phyloP scores from a whole-genome alignment of 2,113 vertebrate species.

The Callaeas wilsoni region DNA sequence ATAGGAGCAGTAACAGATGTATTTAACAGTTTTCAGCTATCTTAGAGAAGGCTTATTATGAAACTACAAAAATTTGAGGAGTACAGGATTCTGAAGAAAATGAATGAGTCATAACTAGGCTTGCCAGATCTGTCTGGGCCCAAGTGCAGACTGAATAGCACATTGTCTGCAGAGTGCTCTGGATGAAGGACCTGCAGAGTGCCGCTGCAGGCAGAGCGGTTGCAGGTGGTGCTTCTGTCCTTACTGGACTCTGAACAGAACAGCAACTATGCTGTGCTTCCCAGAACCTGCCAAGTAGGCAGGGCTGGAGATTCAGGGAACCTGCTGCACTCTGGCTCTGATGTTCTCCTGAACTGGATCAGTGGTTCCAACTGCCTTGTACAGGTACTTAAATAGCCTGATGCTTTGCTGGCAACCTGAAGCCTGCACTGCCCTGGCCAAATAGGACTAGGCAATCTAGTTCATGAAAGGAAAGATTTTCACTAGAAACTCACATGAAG shows the following conservation, averaged over 20 bases:
- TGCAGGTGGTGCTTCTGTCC: not conserved
- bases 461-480: not conserved
- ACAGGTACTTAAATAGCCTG: not conserved
- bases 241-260: not conserved
- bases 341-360: not conserved
- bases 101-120: not conserved
- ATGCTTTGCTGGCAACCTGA: not conserved
- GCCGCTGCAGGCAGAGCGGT: not conserved
- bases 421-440: not conserved
- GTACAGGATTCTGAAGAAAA: slow-evolving; percentile 29
- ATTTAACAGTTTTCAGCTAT: slow-evolving; percentile 27
- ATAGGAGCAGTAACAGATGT: slow-evolving; percentile 16
- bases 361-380: not conserved
- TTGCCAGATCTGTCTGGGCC: slow-evolving; percentile 29
- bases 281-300: not conserved
- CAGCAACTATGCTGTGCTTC: not conserved
- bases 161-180: not conserved
- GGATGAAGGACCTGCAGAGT: not conserved
- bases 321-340: not conserved
- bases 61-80: slow-evolving; percentile 24
- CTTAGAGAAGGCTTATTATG: slow-evolving; percentile 12
- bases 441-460: not conserved
- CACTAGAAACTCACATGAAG: not conserved
- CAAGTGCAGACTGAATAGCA: not conserved
- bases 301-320: not conserved